These are phyloP conservation scores for Eristalinus aeneus DNA, from an alignment of 2,888 invertebrate species.

Conservation along the genomic window DNA sequence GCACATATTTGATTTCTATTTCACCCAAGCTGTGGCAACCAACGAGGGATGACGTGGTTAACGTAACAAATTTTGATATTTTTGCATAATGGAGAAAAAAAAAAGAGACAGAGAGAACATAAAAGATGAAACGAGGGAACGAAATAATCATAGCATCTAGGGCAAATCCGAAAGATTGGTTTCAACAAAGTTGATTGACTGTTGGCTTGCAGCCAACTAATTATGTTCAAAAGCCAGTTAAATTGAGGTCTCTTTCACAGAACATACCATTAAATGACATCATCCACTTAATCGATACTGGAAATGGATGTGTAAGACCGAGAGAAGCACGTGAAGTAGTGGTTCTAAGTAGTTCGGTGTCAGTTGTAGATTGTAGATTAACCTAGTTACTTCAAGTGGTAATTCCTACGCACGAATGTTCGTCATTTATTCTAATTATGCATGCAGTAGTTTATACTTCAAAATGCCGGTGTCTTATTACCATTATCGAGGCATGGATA, in stretches of 20 bases:
- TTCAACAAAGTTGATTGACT: not conserved
- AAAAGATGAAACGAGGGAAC: not conserved
- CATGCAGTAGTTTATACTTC: not conserved
- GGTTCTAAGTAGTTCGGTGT: conserved; percentile 4
- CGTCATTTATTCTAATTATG: conserved; percentile 40
- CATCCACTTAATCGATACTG: conserved; percentile 28
- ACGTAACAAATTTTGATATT: conserved; percentile 6
- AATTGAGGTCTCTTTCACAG: not conserved
- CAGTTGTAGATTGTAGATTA: conserved; percentile 53
- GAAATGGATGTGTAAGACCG: not conserved
- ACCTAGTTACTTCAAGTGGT: conserved; percentile 45
- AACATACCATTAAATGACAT: not conserved
- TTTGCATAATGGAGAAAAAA: not conserved
- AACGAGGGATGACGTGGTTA: conserved; percentile 9
- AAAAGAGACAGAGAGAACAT: too few species aligned
- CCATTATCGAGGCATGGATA: too few species aligned
- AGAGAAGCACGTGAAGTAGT: not conserved
- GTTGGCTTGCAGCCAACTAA: conserved; percentile 32
- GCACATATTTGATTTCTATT: not conserved
- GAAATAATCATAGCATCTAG: not conserved
- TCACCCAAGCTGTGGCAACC: not conserved
- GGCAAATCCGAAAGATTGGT: conserved; percentile 18
- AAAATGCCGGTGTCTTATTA: not conserved
- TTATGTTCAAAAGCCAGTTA: not conserved
- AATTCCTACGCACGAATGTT: conserved; percentile 18